Evolutionary conservation across 2,113 vertebrate species (phyloP).

Genomic region (Ornithorhynchus anatinus): DNA sequence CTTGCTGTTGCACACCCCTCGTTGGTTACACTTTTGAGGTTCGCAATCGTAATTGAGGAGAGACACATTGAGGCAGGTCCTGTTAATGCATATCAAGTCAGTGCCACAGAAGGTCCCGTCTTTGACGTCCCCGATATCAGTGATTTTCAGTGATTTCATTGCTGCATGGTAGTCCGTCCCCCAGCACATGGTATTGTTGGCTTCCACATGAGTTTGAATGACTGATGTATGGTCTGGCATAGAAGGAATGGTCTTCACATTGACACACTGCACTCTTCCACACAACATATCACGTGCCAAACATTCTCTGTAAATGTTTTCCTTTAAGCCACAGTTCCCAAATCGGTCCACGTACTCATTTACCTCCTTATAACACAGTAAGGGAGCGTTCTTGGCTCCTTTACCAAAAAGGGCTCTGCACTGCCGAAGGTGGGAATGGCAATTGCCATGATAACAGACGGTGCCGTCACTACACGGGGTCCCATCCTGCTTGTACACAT

Average conservation of each 20-base stretch:
- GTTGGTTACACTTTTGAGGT: slow-evolving; percentile 7
- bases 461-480: slow-evolving; percentile 56
- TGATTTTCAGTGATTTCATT: neutral
- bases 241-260: neutral
- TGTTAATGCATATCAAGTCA: neutral
- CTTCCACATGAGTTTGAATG: neutral
- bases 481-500: slow-evolving; percentile 84
- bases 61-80: neutral
- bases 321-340: neutral
- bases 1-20: slow-evolving; percentile 34
- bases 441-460: neutral
- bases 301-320: neutral
- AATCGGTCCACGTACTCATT: slow-evolving; percentile 14
- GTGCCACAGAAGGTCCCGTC: neutral
- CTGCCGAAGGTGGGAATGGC: neutral
- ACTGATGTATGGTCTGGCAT: neutral
- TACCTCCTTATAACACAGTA: slow-evolving; percentile 17
- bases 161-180: neutral
- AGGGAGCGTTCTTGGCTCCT: neutral
- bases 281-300: neutral
- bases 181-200: neutral
- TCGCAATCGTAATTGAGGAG: neutral
- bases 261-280: neutral
- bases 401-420: neutral
- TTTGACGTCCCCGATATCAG: neutral